phyloP scores from a whole-genome alignment of 2,113 vertebrate genomes.

The Leptobrachium leishanense region DNA sequence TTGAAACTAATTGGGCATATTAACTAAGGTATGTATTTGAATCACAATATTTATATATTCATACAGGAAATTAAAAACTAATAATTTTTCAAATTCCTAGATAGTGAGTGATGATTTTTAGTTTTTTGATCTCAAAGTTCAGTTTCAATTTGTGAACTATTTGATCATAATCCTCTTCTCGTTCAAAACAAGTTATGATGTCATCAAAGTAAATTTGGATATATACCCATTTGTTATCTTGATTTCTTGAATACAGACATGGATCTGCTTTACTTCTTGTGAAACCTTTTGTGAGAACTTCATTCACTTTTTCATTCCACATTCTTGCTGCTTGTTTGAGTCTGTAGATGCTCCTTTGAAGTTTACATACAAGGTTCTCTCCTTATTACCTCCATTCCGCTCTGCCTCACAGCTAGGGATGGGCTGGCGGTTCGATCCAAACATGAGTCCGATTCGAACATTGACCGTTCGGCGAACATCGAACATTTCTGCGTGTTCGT shows the following conservation, averaged over 20 bases:
- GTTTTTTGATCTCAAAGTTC: neutral
- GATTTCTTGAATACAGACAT: neutral
- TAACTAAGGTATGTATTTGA: no score
- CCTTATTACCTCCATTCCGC: no score
- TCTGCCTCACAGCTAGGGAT: no score
- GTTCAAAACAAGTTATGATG: conserved; percentile 1
- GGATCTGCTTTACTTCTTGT: conserved; percentile 6
- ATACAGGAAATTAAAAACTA: no score
- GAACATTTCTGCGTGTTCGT: no score
- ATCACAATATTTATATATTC: no score
- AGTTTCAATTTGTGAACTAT: neutral
- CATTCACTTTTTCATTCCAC: conserved; percentile 4
- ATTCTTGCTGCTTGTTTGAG: neutral
- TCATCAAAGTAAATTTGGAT: neutral
- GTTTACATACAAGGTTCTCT: neutral
- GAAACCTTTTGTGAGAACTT: neutral
- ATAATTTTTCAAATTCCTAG: neutral
- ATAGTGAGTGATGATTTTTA: neutral
- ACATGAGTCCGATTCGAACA: no score
- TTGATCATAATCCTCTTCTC: neutral
- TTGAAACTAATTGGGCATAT: no score
- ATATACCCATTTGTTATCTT: neutral
- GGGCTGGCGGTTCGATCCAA: no score
- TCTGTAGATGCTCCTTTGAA: neutral
- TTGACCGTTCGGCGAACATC: no score